Evolutionary conservation across 2,113 vertebrate species (phyloP), one percentile per base, ranked within the genome.

Genomic region (Sceloporus tristichus): DNA sequence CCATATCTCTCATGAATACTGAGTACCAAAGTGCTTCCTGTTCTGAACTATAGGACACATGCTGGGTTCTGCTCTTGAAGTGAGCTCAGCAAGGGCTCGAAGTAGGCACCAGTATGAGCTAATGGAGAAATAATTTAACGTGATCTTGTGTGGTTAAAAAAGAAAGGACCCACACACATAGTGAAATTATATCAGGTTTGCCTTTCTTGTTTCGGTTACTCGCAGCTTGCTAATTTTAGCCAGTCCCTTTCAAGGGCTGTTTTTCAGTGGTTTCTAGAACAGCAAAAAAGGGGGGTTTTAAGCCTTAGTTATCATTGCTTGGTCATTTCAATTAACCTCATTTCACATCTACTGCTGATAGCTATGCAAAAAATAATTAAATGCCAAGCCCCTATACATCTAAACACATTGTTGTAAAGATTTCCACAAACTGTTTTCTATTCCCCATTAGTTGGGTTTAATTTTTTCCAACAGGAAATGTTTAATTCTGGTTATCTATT

Each of bases 1-100:
- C 65, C 59, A 65, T 76, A 82, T 91, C 92, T 91, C 62, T 87
- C 75, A 92, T 79, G 87, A 90, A 92, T 89, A 91, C 48, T 87
- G 87, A 96, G 78, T 89, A 91, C 90, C 84, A 94, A 95, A 94
- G 91, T 92, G 93, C 84, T 93, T 93, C 92, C 89, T 85, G 86
- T 93, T 91, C 92, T 87, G 91, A 93, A 85, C 88, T 92, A 92
- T 91, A 95, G 92, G 86, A 95, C 91, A 82, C 94, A 95, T 54
- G 94, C 95, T 94, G 94, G 27, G 91, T 89, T 27, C 75, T 91
- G 92, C 93, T 95, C 95, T 95, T 95, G 92, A 96, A 95, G 95
- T 95, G 92, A 89, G 90, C 93, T 94, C 94, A 94, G 91, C 91
- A 92, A 95, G 91, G 8, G 92, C 34, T 87, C 84, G 89, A 93